phyloP scores from a whole-genome alignment of 2,113 vertebrate genomes.

The Amblyornis subalaris region DNA sequence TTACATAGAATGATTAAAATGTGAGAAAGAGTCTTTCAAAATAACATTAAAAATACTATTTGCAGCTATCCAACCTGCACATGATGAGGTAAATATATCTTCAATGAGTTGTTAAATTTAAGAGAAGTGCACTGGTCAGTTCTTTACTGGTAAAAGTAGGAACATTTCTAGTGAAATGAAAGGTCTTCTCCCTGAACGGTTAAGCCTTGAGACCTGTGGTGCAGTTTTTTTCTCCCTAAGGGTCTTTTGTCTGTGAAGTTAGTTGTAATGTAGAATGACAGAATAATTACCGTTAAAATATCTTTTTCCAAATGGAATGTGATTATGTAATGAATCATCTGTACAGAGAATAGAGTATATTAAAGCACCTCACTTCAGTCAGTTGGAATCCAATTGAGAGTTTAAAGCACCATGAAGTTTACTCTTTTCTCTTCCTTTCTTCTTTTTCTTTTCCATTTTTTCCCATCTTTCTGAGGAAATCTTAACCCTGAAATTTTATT shows the following conservation, averaged over 20 bases:
- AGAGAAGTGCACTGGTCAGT: background rate
- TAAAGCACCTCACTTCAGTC: background rate
- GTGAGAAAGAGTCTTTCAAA: background rate
- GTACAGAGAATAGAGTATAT: background rate
- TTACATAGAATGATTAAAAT: background rate
- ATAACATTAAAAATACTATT: background rate
- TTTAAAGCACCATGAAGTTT: background rate
- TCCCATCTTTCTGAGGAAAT: background rate
- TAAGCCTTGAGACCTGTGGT: background rate
- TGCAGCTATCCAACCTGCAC: background rate
- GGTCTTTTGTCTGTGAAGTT: background rate
- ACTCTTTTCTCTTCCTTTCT: background rate
- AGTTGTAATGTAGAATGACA: background rate
- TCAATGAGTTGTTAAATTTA: background rate
- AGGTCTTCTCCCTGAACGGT: background rate
- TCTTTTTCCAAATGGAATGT: background rate
- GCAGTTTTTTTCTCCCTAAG: background rate
- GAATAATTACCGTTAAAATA: background rate
- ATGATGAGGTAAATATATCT: background rate
- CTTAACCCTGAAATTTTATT: background rate
- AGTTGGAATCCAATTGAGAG: background rate
- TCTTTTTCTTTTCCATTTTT: accelerated
- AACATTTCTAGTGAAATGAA: background rate
- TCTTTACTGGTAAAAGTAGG: background rate
- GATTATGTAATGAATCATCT: background rate